Evolutionary conservation across 1,140 invertebrate species (phyloP), one percentile per base, ranked within the genome.

Genomic region (Drosophila obscura): DNA sequence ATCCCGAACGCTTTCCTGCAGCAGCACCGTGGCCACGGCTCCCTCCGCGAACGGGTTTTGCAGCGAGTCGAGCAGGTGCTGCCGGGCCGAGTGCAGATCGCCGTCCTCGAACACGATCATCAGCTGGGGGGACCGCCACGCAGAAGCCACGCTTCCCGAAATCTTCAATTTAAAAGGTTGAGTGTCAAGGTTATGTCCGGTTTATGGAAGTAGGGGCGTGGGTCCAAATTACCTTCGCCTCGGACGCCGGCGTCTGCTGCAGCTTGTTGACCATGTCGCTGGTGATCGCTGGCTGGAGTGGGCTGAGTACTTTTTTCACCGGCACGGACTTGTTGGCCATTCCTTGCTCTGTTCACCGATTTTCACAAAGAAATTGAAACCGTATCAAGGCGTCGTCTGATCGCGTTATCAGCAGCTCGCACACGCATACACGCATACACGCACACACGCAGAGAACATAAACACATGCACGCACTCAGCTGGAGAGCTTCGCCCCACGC

Each of bases 31-130:
- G 60, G 77, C 72, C 11, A 91, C 73, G 5, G 73, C 55, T 4
- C 74, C 51, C 9, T 28, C 11, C 0, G 26, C 62, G 15, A 89
- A 90, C 2, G 90, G 60, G 69, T 79, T 59, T 19, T 87, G 73
- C 53, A 90, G 57, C 7, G 90, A 91, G 11, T 19, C 43, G 0
- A 74, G 22, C 46, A 91, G 16, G 60, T 89, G 67, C 22, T 80
- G 83, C 52, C 74, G 45, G 11, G 88, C 84, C 4, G 76, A 69
- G 35, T 91, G 77, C 0, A 90, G 5, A 55, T 91, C 90, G 4
- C 75, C 84, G 15, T 51, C 71, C n/a, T 77, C 84, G 48, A 69
- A 89, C 1, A 91, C 28, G 0, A 91, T 80, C 75, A 91, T 71
- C 44, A 85, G n/a, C 5, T 26, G 48, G 0, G 19, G 55, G 9